phyloP scores from a whole-genome alignment of 2,113 vertebrate genomes.

The Leucoraja erinaceus region DNA sequence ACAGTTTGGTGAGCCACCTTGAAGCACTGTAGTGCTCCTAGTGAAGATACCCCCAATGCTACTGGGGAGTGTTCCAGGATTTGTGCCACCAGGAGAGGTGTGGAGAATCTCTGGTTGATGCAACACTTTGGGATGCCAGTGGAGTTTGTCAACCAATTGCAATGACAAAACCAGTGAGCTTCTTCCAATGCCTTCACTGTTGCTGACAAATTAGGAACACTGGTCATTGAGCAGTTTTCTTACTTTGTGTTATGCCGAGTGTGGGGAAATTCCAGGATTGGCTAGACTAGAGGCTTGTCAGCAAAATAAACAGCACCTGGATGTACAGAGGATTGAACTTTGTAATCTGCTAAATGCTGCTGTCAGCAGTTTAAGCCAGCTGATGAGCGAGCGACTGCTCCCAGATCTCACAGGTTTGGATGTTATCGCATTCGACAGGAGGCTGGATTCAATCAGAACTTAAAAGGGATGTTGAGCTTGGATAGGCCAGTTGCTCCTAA shows the following conservation, averaged over 20 bases:
- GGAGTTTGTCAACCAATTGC: neutral
- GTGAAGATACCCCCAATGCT: no score
- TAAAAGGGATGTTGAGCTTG: neutral
- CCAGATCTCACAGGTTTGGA: neutral
- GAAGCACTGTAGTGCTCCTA: no score
- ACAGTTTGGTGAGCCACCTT: no score
- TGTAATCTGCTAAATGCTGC: neutral
- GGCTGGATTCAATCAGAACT: slow-evolving; percentile 17
- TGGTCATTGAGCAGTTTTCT: neutral
- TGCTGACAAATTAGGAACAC: neutral
- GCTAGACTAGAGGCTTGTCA: neutral
- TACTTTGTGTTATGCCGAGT: neutral
- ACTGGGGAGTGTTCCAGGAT: no score
- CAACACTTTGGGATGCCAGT: neutral
- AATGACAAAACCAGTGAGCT: neutral
- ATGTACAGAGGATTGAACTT: neutral
- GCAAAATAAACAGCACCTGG: neutral
- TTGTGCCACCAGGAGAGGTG: no score
- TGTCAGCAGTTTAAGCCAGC: neutral
- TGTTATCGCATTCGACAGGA: neutral
- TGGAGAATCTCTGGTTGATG: neutral
- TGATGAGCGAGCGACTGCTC: neutral
- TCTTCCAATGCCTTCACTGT: neutral
- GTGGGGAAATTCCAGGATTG: neutral
- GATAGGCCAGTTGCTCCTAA: slow-evolving; percentile 3